Conservation (phyloP, 2,797 vertebrate genomes). For the Argyrosomus regius region DNA sequence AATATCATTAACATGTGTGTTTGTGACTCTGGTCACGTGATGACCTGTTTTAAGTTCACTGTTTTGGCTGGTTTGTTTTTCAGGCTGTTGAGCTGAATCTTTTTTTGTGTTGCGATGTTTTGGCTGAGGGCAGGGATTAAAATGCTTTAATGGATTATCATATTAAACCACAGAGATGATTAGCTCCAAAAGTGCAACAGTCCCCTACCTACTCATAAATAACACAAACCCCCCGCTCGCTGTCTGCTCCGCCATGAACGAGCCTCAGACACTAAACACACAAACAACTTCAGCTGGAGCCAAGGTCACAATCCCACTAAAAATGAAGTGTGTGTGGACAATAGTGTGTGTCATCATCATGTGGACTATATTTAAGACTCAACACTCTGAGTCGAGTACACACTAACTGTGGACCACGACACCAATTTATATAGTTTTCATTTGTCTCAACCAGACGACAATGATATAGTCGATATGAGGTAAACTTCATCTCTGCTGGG, state of each 20-base stretch:
- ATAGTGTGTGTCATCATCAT: background rate
- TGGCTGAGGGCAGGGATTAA: conserved; percentile 56
- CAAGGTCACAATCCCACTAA: conserved; percentile 14
- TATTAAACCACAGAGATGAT: conserved; percentile 51
- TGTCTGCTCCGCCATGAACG: conserved; percentile 5
- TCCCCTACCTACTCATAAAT: conserved; percentile 17
- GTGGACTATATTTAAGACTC: background rate
- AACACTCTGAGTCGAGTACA: background rate
- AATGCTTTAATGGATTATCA: conserved; percentile 61
- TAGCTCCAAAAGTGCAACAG: conserved; percentile 35
- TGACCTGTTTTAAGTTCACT: conserved; percentile 23
- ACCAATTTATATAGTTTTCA: background rate
- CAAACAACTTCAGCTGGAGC: background rate
- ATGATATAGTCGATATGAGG: background rate
- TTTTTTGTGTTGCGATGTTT: conserved; percentile 38
- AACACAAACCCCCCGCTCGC: background rate
- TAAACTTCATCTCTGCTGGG: background rate
- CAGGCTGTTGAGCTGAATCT: conserved; percentile 6
- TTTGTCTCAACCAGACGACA: background rate
- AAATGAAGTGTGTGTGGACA: background rate
- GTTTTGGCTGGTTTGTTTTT: conserved; percentile 24
- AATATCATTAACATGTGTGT: background rate
- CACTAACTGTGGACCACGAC: background rate
- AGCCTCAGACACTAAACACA: background rate
- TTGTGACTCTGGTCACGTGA: conserved; percentile 1